phyloP scores from a whole-genome alignment of 2,797 vertebrate genomes.

The Hypotaenidia philippensis region DNA sequence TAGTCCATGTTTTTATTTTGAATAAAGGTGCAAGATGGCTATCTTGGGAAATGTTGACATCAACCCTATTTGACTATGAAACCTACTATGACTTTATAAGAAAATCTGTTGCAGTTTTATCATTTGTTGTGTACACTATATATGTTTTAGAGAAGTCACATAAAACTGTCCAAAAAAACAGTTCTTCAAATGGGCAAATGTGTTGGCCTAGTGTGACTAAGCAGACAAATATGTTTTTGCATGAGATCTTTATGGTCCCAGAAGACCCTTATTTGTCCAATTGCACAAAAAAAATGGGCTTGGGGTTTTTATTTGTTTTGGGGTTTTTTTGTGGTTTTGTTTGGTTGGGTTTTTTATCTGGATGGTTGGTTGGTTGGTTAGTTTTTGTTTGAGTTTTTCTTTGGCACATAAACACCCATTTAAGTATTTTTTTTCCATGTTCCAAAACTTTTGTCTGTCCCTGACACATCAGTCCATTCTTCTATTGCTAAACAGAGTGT shows the following conservation, averaged over 20 bases:
- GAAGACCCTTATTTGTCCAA: background rate
- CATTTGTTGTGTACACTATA: background rate
- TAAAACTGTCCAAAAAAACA: background rate
- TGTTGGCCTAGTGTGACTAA: background rate
- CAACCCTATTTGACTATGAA: background rate
- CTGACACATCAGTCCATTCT: background rate
- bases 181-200: background rate
- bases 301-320: fast-evolving
- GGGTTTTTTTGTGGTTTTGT: fast-evolving
- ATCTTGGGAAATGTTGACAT: background rate
- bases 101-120: background rate
- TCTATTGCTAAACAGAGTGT: background rate
- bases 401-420: background rate
- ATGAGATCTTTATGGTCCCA: background rate
- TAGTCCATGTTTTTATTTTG: background rate
- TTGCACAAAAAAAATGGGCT: background rate
- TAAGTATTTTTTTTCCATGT: background rate
- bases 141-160: background rate
- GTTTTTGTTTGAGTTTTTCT: background rate
- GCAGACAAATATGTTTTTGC: background rate
- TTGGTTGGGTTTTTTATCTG: background rate
- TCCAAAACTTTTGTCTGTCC: background rate
- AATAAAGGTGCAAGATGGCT: background rate
- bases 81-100: background rate
- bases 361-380: background rate